Base-by-base conservation (phyloP, 2,797 vertebrate species). In the Meda fulgida region DNA sequence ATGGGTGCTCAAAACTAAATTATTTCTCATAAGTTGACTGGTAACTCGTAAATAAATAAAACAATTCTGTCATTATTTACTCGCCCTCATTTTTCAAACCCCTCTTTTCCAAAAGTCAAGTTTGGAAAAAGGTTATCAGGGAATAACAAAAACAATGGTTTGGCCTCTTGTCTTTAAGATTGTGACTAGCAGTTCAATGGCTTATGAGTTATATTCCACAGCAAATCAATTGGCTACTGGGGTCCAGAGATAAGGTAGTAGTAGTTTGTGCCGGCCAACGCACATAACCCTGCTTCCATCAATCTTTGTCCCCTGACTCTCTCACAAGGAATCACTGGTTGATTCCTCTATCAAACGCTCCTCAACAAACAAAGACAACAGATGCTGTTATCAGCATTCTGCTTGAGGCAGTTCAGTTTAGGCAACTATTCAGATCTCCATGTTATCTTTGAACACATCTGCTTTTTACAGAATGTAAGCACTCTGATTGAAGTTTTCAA, bases 171-270 rank as follows among this genome's bases (percentile, higher is more conserved):
- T 86, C 85, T 71, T 75, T 14, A 34, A 78, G 11, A 63, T 79
- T 70, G 43, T 76, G 78, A 78, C 40, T 40, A 72, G 69, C 55
- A 75, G 40, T 84, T 71, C 72, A 51, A 83, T 89, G 80, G 83
- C 75, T 88, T 89, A 91, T 95, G 97, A 97, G 94, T 95, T 96
- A 97, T 96, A 95, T 94, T 91, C 96, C 97, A 96, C 91, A 96
- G 94, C 96, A 94, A 98, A 98, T 97, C 95, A 93, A 98, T 97
- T 98, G 96, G 94, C 93, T 91, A 85, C 94, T 94, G 93, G 91
- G 84, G 92, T 94, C 93, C 91, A 94, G 93, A 96, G 96, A 96
- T 97, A 97, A 96, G 95, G 93, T 91, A 91, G 90, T 90, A 90
- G 91, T 92, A 93, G 93, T 93, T 92, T 93, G 95, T 95, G 93